Evolutionary conservation across 2,797 vertebrate genomes (phyloP).

Genomic region (Heliangelus exortis): DNA sequence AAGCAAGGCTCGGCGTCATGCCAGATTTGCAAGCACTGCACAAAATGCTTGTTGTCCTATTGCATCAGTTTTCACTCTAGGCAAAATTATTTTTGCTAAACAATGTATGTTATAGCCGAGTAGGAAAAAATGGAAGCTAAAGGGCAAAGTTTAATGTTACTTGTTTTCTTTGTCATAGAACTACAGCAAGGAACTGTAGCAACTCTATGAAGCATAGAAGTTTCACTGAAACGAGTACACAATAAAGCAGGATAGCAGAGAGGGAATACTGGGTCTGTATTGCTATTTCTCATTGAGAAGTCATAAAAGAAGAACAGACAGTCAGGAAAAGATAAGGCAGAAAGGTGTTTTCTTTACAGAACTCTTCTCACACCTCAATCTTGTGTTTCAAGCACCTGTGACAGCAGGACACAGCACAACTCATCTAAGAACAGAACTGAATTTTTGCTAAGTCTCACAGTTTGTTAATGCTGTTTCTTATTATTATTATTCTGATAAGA

Average conservation of each 20-base stretch:
- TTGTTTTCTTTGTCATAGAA: neutral
- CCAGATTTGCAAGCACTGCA: neutral
- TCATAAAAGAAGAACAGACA: neutral
- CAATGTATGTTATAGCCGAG: neutral
- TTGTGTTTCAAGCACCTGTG: neutral
- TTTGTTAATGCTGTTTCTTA: neutral
- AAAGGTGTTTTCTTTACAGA: neutral
- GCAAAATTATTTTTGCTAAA: slow-evolving; percentile 15
- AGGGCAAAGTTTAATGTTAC: neutral
- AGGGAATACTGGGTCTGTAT: rapidly evolving
- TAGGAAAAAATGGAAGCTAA: neutral
- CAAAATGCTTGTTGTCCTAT: neutral
- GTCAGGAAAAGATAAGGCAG: neutral
- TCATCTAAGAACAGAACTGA: neutral
- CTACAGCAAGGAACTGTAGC: neutral
- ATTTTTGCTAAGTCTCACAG: neutral
- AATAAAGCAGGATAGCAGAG: neutral
- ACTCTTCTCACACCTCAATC: neutral
- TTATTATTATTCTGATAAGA: neutral
- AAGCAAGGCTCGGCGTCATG: neutral
- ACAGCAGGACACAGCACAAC: rapidly evolving
- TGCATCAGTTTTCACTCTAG: neutral
- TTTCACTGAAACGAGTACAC: neutral
- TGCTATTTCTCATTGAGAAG: neutral
- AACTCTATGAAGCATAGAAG: neutral